Base-by-base conservation (phyloP, 2,888 invertebrate species). In the Micoletzkya japonica region DNA sequence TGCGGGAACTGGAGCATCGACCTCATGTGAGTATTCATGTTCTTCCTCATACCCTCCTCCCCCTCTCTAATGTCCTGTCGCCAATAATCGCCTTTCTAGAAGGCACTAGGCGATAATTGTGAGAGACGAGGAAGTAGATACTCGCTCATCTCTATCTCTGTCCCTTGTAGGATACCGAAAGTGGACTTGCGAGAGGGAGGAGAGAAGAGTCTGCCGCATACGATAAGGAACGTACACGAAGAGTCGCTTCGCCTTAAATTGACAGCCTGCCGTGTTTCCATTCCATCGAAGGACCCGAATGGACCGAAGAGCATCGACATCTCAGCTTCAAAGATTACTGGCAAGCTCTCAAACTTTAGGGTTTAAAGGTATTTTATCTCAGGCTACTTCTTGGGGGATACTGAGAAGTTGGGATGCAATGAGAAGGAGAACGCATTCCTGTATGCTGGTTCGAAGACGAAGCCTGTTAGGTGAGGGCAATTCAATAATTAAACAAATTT, bases 221-320 rank as follows among this genome's bases (percentile, higher is more conserved):
- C 14, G 72, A 75, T 61, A 1, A 71, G 80, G 20, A 75, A 77
- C 34, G 75, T 83, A 14, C 82, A 83, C 61, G 73, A 75, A 10
- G 83, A 84, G 60, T 76, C 73, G 39, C 60, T 82, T 20, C 71
- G 72, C 2, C 68, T 84, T 4, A 52, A 63, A 10, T 34, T 84
- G 63, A 75, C 76, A 20, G 77, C 44, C 24, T 57, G 58, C 44
- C 44, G 49, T 32, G 58, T 68, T 2, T 2, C 32, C 3, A 44
- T 68, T 4, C 68, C 68, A 14, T 44, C 68, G 7, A 57, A 68
- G 68, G 58, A 58, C 39, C 30, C 34, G 26, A 44, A 68, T n/a
- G 68, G 58, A 24, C 58, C 68, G 4, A 57, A 20, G 24, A 58
- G 30, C 28, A 37, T 68, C 26, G 68, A 68, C 24, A 68, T 68